These are phyloP conservation scores for Dicerorhinus sumatrensis DNA, from an alignment of 2,113 vertebrate species.

Conservation along the genomic window DNA sequence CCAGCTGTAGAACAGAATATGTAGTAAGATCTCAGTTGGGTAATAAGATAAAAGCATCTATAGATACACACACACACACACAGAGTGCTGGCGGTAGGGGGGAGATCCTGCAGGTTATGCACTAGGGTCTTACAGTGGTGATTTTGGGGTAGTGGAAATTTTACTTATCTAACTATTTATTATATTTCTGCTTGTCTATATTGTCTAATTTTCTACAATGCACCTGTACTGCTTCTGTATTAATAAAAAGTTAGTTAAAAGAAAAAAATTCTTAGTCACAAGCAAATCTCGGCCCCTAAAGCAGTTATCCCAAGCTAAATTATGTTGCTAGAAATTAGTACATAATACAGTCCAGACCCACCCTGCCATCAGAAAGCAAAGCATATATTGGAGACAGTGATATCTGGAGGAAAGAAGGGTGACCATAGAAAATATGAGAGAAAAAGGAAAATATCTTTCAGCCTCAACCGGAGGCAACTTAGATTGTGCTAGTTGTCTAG, in stretches of 20 bases:
- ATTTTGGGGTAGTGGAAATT: conserved; percentile 13
- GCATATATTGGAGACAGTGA: neutral
- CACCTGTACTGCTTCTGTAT: neutral
- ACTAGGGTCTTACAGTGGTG: neutral
- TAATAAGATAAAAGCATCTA: conserved; percentile 45
- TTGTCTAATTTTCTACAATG: conserved; percentile 24
- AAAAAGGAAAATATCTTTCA: neutral
- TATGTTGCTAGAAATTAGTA: conserved; percentile 8
- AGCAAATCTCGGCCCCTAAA: neutral
- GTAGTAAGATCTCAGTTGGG: conserved; percentile 30
- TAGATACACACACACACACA: neutral
- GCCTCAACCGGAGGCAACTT: conserved; percentile 5
- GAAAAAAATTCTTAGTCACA: conserved; percentile 7
- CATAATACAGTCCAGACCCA: conserved; percentile 11
- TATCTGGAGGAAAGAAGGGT: neutral
- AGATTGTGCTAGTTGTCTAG: neutral
- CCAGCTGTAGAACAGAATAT: neutral
- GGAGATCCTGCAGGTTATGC: neutral
- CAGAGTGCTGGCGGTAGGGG: no score
- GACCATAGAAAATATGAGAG: neutral
- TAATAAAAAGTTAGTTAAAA: conserved; percentile 35
- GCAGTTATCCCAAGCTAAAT: conserved; percentile 48
- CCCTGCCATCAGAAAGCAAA: conserved; percentile 27
- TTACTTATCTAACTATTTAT: conserved; percentile 39
- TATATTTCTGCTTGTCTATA: neutral